Evolutionary conservation across 2,113 vertebrate species (phyloP).

Genomic region (Piaya cayana): DNA sequence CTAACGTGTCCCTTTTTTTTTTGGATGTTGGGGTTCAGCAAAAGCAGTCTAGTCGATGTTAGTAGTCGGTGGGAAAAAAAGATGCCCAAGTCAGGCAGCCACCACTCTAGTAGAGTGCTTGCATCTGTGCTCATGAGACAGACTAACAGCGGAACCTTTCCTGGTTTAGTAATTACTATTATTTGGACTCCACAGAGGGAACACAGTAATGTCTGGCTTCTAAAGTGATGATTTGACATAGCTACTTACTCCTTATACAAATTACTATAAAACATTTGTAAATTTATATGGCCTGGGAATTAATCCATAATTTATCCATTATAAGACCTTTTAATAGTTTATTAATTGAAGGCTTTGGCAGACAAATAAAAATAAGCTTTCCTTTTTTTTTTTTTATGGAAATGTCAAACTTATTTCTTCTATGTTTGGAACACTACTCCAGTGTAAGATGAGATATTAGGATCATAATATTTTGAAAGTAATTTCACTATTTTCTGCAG

Average conservation of each 20-base stretch:
- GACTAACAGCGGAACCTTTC: neutral
- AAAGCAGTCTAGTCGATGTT: neutral
- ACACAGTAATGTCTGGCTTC: neutral
- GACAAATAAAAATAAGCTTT: neutral
- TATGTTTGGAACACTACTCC: neutral
- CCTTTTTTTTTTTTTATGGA: neutral
- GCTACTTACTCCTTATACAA: neutral
- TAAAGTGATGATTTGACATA: neutral
- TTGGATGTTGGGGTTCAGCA: neutral
- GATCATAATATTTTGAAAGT: neutral
- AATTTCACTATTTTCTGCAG: neutral
- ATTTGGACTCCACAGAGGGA: neutral
- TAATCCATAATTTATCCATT: neutral
- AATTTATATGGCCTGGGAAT: neutral
- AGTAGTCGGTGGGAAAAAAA: neutral
- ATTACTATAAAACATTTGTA: neutral
- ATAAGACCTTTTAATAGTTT: neutral
- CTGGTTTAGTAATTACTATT: slow-evolving; percentile 1
- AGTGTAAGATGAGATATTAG: neutral
- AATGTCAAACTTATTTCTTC: neutral
- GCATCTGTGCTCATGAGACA: neutral
- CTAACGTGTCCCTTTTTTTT: rapidly evolving
- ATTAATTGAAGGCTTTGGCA: neutral
- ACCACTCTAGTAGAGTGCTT: neutral
- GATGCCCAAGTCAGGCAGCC: neutral